These are phyloP conservation scores for Chamaea fasciata DNA, from an alignment of 2,113 vertebrate species.

Conservation along the genomic window DNA sequence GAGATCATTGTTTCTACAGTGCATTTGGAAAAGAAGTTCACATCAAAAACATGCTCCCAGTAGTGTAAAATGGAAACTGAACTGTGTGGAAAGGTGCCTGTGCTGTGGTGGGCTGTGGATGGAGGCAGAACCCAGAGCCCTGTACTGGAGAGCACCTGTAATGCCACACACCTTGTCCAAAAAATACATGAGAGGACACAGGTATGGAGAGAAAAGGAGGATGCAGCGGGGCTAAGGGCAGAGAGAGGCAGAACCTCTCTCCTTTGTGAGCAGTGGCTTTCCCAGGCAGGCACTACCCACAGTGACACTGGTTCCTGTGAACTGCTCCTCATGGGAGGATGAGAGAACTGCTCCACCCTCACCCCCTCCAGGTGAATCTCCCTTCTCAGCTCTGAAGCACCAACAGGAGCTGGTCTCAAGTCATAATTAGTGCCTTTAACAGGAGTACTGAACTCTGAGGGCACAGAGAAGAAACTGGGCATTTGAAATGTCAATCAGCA, in stretches of 20 bases:
- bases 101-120: accelerated
- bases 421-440: background rate
- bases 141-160: background rate
- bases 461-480: background rate
- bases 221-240: background rate
- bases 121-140: background rate
- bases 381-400: background rate
- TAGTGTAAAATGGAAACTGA: background rate
- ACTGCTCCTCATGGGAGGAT: too few relatives aligned
- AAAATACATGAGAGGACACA: accelerated
- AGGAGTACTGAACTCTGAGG: background rate
- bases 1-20: background rate
- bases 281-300: background rate
- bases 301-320: background rate
- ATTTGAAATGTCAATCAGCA: background rate
- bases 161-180: background rate
- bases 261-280: background rate
- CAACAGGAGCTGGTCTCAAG: background rate
- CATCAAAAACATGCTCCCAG: background rate
- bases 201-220: background rate
- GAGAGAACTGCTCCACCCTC: background rate
- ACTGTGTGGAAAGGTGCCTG: background rate
- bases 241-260: background rate
- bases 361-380: too few relatives aligned
- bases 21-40: background rate